These are phyloP conservation scores for Linepithema humile DNA, from an alignment of 1,140 invertebrate genomes.

Conservation along the genomic window DNA sequence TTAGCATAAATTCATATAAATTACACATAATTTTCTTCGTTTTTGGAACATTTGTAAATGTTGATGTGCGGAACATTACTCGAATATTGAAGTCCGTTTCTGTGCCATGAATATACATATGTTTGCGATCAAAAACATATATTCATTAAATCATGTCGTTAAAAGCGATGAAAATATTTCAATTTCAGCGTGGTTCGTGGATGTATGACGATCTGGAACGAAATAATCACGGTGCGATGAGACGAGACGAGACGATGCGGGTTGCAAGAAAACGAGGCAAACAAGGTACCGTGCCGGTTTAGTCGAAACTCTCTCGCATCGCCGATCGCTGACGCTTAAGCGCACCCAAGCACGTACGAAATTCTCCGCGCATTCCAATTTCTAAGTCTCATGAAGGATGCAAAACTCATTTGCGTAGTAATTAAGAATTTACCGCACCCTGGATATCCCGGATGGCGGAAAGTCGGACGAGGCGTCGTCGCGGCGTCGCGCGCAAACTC, in stretches of 20 bases:
- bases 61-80: not conserved
- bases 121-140: not conserved
- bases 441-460: slow-evolving; percentile 45
- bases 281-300: slow-evolving; percentile 1
- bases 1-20: no score
- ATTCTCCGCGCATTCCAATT: slow-evolving; percentile 56
- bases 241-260: not conserved
- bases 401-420: slow-evolving; percentile 71
- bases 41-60: no score
- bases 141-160: not conserved
- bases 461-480: slow-evolving; percentile 39
- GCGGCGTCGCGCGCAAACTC: not conserved
- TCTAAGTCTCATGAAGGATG: slow-evolving; percentile 68
- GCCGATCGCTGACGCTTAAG: slow-evolving; percentile 42
- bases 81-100: not conserved
- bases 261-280: not conserved
- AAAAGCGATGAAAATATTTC: slow-evolving; percentile 16
- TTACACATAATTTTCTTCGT: no score
- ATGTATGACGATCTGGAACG: slow-evolving; percentile 7
- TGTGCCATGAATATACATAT: not conserved
- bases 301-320: slow-evolving; percentile 27
- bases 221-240: slow-evolving; percentile 6
- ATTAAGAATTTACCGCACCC: slow-evolving; percentile 64
- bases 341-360: slow-evolving; percentile 33
- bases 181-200: not conserved